phyloP scores from a whole-genome alignment of 2,113 vertebrate species.

The Aplodontia rufa region DNA sequence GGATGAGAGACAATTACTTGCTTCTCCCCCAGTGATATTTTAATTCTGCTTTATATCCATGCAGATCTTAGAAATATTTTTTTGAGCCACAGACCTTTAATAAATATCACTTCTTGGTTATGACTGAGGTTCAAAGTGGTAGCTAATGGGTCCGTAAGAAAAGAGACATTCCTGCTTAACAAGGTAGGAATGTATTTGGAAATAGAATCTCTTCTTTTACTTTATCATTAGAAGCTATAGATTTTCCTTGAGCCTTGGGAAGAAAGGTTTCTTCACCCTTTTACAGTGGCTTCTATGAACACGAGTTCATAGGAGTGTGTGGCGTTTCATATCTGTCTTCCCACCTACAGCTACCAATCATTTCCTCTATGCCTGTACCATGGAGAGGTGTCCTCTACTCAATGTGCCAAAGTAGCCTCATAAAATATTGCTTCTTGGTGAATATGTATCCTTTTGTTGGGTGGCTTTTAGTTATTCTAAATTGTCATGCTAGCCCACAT shows the following conservation, averaged over 20 bases:
- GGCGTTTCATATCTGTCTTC: background rate
- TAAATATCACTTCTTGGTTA: background rate
- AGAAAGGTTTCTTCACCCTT: background rate
- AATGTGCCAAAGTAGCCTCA: background rate
- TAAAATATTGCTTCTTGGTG: background rate
- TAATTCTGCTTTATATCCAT: background rate
- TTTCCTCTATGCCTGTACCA: rapidly evolving
- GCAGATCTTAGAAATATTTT: background rate
- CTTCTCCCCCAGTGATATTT: background rate
- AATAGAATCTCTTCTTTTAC: background rate
- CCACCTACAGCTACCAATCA: background rate
- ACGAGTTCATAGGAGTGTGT: background rate
- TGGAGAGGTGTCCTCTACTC: background rate
- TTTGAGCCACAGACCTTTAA: background rate
- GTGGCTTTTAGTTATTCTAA: background rate
- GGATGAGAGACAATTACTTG: background rate
- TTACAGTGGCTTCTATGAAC: background rate
- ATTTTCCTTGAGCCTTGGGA: background rate
- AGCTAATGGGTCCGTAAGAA: background rate
- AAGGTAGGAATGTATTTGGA: background rate
- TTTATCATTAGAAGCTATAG: background rate
- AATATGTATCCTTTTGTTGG: background rate
- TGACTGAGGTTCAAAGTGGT: background rate
- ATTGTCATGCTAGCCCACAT: background rate
- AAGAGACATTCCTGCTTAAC: background rate